Base-by-base conservation (phyloP, 1,140 invertebrate genomes). In the Sycobia sp. region DNA sequence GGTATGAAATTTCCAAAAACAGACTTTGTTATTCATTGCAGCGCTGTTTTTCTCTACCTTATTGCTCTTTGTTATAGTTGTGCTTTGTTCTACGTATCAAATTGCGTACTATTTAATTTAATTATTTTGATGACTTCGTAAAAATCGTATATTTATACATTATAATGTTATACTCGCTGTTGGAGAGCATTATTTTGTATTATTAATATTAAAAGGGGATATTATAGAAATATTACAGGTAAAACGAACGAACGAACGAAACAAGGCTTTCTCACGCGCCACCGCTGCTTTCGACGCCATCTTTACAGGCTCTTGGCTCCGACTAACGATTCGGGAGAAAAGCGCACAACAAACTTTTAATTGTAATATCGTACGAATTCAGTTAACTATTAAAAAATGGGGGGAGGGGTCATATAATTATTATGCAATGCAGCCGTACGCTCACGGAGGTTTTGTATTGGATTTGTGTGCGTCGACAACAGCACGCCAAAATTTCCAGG, bases 361-460 rank as follows among this genome's bases (percentile, higher is more conserved):
- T n/a, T n/a, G n/a, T n/a, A n/a, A n/a, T n/a, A n/a, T n/a, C n/a
- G n/a, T n/a, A n/a, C n/a, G n/a, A n/a, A n/a, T n/a, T n/a, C n/a
- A n/a, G n/a, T n/a, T n/a, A n/a, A n/a, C n/a, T n/a, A n/a, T n/a
- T n/a, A n/a, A n/a, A n/a, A n/a, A n/a, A n/a, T n/a, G n/a, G n/a
- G n/a, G 8, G 14, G 8, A 39, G 36, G 36, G 9, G 14, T 32
- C 11, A 32, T 32, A 4, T 11, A 32, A 4, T 4, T 7, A 11
- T 7, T 32, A 7, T 32, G 29, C 4, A 68, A 69, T 66, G 67
- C 66, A 71, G 65, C 67, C 67, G 59, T 71, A 73, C 67, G 71
- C 60, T 76, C 73, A 78, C 64, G 71, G 69, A 66, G 72, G 71
- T 67, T 69, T 69, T n/a, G n/a, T n/a, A n/a, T n/a, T n/a, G 67